Conservation (phyloP, 2,113 vertebrate genomes). For the Odocoileus virginianus region DNA sequence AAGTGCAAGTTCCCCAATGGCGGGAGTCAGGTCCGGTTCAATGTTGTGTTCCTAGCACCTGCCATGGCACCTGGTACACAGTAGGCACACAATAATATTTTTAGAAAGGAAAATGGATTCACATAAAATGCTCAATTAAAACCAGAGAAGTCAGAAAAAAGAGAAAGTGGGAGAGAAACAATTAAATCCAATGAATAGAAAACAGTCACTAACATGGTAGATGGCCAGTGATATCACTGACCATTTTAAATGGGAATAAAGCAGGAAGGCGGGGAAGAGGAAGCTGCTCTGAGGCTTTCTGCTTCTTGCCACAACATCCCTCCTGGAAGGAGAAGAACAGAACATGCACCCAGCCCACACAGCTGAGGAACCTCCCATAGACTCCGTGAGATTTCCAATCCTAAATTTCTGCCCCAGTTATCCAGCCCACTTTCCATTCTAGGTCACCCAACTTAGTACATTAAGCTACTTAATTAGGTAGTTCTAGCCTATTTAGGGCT, state of each 20-base stretch:
- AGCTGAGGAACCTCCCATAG: neutral
- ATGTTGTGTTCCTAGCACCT: neutral
- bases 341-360: neutral
- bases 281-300: neutral
- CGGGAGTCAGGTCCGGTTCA: neutral
- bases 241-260: neutral
- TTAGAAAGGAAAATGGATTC: neutral
- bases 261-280: neutral
- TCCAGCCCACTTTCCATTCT: neutral
- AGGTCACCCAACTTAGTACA: neutral
- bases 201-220: neutral
- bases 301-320: neutral
- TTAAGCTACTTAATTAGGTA: neutral
- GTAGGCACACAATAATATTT: neutral
- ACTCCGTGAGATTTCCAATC: neutral
- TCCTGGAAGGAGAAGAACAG: neutral
- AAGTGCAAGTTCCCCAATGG: neutral
- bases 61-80: neutral
- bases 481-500: neutral
- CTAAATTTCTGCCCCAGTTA: neutral
- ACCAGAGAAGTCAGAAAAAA: neutral
- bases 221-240: neutral
- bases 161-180: neutral
- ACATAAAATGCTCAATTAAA: neutral
- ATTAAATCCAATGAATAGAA: neutral